Evolutionary conservation across 2,797 vertebrate species (phyloP).

Genomic region (Coregonus ussuriensis): DNA sequence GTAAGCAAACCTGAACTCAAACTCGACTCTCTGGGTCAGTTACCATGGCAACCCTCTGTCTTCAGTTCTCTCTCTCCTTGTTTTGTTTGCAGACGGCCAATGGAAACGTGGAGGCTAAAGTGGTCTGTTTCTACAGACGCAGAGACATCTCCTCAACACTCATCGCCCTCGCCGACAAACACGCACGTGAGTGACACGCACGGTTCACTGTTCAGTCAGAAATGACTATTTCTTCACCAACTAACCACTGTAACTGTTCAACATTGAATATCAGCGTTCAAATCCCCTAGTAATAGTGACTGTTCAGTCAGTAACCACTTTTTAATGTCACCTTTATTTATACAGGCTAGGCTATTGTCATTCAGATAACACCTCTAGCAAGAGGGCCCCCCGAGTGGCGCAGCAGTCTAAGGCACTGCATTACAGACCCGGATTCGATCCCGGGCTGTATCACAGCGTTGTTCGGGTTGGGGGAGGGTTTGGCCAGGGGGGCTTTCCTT

Average conservation of each 20-base stretch:
- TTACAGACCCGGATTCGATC: too few species aligned
- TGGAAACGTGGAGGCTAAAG: constrained; percentile 98
- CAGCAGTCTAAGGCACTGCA: too few species aligned
- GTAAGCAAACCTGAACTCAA: not conserved
- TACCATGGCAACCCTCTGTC: constrained; percentile 73
- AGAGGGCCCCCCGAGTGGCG: not conserved
- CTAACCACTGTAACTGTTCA: not conserved
- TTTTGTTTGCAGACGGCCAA: constrained; percentile 87
- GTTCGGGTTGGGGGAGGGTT: too few species aligned
- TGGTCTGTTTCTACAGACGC: constrained; percentile 97
- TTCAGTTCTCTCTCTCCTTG: constrained; percentile 28
- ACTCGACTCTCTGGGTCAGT: constrained; percentile 36
- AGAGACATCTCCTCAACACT: constrained; percentile 96
- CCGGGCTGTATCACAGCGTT: too few species aligned
- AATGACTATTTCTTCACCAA: not conserved
- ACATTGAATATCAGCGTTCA: not conserved
- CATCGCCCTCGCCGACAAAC: constrained; percentile 96
- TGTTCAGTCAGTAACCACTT: not conserved
- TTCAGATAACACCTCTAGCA: not conserved
- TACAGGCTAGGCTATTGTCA: not conserved
- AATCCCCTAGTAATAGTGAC: not conserved
- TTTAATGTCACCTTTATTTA: not conserved
- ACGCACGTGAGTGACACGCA: constrained; percentile 89
- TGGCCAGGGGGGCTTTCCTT: too few species aligned
- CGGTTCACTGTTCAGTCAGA: not conserved